These are phyloP conservation scores for Antitype chi DNA, from an alignment of 2,888 invertebrate species.

Conservation along the genomic window DNA sequence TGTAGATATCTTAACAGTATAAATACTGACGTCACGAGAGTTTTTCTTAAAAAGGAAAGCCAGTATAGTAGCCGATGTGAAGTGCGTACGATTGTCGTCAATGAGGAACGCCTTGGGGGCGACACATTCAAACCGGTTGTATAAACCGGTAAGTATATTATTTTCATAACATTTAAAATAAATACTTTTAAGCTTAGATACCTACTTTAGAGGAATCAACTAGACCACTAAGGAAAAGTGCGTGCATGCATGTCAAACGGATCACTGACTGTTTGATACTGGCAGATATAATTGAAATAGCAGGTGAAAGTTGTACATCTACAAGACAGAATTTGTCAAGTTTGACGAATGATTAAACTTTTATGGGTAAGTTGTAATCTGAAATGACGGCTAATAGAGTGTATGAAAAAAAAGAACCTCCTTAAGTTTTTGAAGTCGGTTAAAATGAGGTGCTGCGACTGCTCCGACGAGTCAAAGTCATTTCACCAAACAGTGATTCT, in stretches of 20 bases:
- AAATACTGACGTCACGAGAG: constrained; percentile 13
- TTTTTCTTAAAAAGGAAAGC: background rate
- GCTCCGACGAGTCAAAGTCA: background rate
- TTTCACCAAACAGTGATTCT: background rate
- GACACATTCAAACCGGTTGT: background rate
- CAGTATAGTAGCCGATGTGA: background rate
- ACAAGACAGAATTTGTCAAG: background rate
- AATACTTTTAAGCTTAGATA: background rate
- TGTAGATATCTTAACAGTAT: background rate
- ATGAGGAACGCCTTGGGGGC: background rate
- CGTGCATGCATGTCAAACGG: too few relatives aligned
- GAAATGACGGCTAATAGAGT: background rate
- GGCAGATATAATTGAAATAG: constrained; percentile 9
- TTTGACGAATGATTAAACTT: background rate
- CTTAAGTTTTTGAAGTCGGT: background rate
- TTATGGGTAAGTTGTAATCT: background rate
- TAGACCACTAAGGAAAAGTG: background rate
- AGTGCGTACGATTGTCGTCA: background rate
- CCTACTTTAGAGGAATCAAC: background rate
- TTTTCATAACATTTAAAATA: too few relatives aligned
- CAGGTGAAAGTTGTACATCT: constrained; percentile 19
- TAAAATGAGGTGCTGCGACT: background rate
- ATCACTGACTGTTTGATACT: background rate
- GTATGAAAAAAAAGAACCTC: too few relatives aligned
- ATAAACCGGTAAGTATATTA: too few relatives aligned